phyloP scores from a whole-genome alignment of 2,888 invertebrate genomes.

The Geotrupes spiniger region DNA sequence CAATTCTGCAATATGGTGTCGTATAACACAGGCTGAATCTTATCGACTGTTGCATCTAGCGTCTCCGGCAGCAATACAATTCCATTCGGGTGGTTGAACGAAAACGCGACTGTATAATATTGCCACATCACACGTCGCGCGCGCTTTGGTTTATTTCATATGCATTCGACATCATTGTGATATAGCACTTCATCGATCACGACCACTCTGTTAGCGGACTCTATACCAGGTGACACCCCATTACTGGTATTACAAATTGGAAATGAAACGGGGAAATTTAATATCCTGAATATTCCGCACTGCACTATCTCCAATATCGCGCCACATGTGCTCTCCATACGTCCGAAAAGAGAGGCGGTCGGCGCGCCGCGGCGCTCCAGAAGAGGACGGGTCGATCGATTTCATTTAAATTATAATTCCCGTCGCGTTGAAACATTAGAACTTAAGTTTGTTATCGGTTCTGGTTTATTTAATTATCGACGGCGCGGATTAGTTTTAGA shows the following conservation, averaged over 20 bases:
- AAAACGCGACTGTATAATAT: background rate
- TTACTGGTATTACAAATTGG: constrained; percentile 23
- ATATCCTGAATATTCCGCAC: constrained; percentile 23
- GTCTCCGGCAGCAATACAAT: background rate
- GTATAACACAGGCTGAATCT: no score
- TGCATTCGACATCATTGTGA: constrained; percentile 9
- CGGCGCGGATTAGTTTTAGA: no score
- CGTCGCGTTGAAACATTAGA: no score
- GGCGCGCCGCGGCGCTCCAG: no score
- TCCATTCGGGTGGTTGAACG: no score
- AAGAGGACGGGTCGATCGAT: no score
- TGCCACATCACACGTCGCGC: constrained; percentile 1
- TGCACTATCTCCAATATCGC: constrained; percentile 18
- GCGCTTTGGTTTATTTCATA: constrained; percentile 16
- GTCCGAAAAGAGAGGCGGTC: constrained; percentile 1
- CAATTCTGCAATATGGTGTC: no score
- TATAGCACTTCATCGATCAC: constrained; percentile 19
- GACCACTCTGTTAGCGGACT: constrained; percentile 18
- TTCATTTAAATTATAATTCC: no score
- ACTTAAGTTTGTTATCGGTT: no score
- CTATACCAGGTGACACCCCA: constrained; percentile 23
- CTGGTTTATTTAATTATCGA: no score
- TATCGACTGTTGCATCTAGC: no score
- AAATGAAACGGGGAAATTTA: constrained; percentile 27
- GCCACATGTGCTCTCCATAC: constrained; percentile 10